Base-by-base conservation (phyloP, 2,113 vertebrate species). In the Ursus arctos region DNA sequence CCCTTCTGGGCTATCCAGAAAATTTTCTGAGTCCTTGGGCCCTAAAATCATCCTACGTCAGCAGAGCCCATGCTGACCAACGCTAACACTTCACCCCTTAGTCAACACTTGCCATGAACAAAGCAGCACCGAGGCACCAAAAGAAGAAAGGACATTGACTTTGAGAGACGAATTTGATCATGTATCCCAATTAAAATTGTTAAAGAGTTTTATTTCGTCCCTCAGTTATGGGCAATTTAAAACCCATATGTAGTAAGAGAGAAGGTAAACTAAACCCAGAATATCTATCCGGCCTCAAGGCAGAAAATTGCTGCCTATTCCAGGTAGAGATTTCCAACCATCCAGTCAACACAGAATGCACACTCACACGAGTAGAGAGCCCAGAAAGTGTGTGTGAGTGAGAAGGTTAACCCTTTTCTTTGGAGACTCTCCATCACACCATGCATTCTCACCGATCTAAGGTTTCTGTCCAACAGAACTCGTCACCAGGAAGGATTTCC, bases 181-280 rank as follows among this genome's bases (percentile, higher is more conserved):
- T 65, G 33, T 63, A 92, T 94, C 71, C 36, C 80, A 71, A 15
- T 43, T 91, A 53, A 71, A 77, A 51, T 24, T 83, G 88, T 85
- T 14, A 77, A 84, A 4, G 53, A 12, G 16, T 69, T 97, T 84
- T 49, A 63, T 43, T 59, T 53, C 85, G 31, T 67, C 76, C 31
- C 14, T 65, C 61, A 91, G 33, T 57, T 12, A 8, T 33, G 33
- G 59, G 28, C 26, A 24, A 40, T 49, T 95, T 92, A 77, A 95
- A 81, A 95, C 74, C 67, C 55, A 91, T 33, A 36, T 16, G 53
- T 14, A 95, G 24, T 67, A 61, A 88, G n/a, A 94, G 28, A 36
- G 55, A 61, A 67, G 10, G 49, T 65, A 63, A 76, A 71, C 40
- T 79, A 92, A 96, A 63, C 71, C 81, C 51, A 96, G 51, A 83